Base-by-base conservation (phyloP, 35 echinoderm and acorn worm species). In the Stichopus chloronotus region DNA sequence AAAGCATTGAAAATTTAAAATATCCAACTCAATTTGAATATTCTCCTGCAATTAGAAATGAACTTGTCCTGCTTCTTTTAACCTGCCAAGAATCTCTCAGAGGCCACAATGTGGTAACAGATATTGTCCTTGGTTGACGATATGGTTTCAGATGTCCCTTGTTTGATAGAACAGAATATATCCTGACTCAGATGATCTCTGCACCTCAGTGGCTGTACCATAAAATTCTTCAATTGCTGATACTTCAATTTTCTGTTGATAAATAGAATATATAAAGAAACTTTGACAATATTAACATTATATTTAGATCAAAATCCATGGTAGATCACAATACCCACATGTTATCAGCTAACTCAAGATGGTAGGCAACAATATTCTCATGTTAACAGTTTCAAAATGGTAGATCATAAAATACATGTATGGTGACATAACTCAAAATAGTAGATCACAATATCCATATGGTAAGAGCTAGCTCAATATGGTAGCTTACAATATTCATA, bases 191-290 rank as follows among this genome's bases (percentile, higher is more conserved):
- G 97, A 96, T 25, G 94, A 96, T 94, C 96, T 99, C 85, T 99
- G 97, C 84, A 99, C 95, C 52, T 99, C 97, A 43, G 97, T 96
- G 19, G 97, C 95, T 77, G 96, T 84, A 14, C 97, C 97, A 78
- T 96, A 99, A 91, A 99, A 99, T 84, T 99, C 97, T 69, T 99
- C 97, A 43, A 99, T 99, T 79, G 91, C 94, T 55, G 95, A 96
- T 5, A 96, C 95, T 76, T 99, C 97, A 95, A 99, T 99, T 99
- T 99, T 99, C 97, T 99, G 93, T 74, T 0, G 20, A 55, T 78
- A 7, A 63, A 72, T 11, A 72, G 24, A 22, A 90, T 5, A 43
- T 11, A 85, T 56, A 58, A 30, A 93, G 57, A n/a, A 79, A 87
- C 52, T 0, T 19, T 16, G 85, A 19, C 74, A 52, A 81, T 53